Evolutionary conservation across 1,140 invertebrate species (phyloP).

Genomic region (Ceratosolen solmsi): DNA sequence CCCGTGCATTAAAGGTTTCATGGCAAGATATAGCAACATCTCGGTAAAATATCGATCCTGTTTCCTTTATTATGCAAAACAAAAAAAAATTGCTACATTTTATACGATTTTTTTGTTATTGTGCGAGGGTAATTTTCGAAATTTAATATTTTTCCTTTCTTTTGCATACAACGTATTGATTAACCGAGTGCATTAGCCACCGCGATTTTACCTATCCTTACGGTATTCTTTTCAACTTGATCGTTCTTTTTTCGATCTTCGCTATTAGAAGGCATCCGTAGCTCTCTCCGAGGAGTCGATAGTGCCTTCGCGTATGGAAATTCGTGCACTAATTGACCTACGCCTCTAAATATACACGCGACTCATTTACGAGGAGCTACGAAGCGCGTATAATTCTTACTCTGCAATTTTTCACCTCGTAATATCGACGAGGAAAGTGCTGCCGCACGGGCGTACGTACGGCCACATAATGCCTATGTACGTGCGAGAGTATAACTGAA

Average conservation of each 20-base stretch:
- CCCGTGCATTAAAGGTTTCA: no score
- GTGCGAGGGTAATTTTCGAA: neutral
- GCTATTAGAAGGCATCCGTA: neutral
- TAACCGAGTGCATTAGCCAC: neutral
- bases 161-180: neutral
- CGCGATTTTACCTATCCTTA: neutral
- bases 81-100: no score
- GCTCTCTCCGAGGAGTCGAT: neutral
- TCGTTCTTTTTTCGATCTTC: neutral
- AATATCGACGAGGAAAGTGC: slow-evolving; percentile 35
- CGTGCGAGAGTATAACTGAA: slow-evolving; percentile 28
- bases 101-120: no score
- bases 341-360: neutral
- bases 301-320: neutral
- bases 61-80: no score
- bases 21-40: no score
- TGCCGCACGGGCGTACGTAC: neutral
- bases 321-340: neutral
- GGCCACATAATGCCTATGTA: no score
- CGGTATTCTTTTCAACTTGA: neutral
- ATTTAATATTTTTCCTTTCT: neutral
- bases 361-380: neutral
- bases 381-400: neutral
- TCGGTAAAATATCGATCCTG: no score
- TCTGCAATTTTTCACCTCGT: slow-evolving; percentile 5